Evolutionary conservation across 2,113 vertebrate genomes (phyloP).

Genomic region (Ellobius talpinus): DNA sequence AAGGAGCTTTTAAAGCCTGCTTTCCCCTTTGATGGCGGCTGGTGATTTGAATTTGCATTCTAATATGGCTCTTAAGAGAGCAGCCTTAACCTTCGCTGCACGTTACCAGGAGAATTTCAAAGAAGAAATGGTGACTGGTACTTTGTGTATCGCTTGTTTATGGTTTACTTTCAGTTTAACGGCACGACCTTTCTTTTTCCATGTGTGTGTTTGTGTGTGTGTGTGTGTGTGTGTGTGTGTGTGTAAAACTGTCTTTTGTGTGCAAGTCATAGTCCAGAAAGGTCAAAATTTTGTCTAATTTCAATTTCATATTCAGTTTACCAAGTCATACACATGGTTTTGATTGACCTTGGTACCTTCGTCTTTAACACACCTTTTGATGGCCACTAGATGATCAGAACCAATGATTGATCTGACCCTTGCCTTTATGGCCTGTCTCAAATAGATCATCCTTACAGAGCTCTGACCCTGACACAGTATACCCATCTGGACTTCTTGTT

Average conservation of each 20-base stretch:
- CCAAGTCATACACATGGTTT: not conserved
- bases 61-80: slow-evolving; percentile 52
- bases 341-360: not conserved
- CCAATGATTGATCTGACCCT: not conserved
- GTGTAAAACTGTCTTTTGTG: not conserved
- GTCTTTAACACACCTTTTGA: slow-evolving; percentile 30
- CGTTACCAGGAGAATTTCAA: slow-evolving; percentile 31
- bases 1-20: slow-evolving; percentile 63
- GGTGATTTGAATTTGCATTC: slow-evolving; percentile 72
- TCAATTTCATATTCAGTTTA: not conserved
- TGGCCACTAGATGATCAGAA: not conserved
- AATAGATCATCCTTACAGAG: not conserved
- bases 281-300: slow-evolving; percentile 19
- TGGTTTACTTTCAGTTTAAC: slow-evolving; percentile 37
- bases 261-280: not conserved
- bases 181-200: not conserved
- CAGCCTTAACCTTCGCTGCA: slow-evolving; percentile 28
- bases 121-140: not conserved
- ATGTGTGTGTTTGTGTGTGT: not conserved
- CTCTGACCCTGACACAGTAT: not conserved
- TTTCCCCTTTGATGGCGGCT: slow-evolving; percentile 61
- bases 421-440: not conserved
- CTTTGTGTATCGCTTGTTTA: slow-evolving; percentile 33
- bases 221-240: not conserved
- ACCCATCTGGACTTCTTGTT: not conserved